Conservation (phyloP, 2,113 vertebrate species). For the Sylvilagus bachmani region DNA sequence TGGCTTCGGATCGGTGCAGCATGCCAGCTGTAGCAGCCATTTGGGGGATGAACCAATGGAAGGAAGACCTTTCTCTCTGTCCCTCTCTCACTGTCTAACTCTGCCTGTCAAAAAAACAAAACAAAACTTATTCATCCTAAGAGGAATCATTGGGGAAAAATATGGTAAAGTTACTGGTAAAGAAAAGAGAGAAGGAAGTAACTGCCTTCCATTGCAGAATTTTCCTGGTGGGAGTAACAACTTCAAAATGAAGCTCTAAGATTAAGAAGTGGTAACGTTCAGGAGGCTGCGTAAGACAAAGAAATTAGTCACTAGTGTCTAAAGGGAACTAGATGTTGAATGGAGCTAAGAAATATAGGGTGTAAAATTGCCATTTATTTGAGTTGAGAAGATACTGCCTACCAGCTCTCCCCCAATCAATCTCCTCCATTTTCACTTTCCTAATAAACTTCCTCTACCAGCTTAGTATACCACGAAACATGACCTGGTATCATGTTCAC, state of each 20-base stretch:
- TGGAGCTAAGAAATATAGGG: not conserved
- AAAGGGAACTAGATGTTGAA: not conserved
- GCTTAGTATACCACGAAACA: not conserved
- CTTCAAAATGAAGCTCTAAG: not conserved
- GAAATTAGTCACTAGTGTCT: slow-evolving; percentile 1
- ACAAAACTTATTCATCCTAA: not conserved
- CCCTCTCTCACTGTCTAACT: no score
- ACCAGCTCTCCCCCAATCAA: not conserved
- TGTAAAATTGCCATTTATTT: not conserved
- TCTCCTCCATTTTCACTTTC: not conserved
- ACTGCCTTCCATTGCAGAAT: not conserved
- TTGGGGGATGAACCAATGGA: no score
- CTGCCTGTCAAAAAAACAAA: no score
- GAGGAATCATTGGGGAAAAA: not conserved
- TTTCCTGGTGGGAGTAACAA: not conserved
- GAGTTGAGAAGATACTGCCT: not conserved
- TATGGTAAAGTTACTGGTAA: not conserved
- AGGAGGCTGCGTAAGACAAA: not conserved
- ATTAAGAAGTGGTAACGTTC: not conserved
- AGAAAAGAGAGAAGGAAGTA: not conserved
- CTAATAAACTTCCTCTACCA: slow-evolving; percentile 1
- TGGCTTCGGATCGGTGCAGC: no score
- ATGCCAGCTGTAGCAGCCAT: no score
- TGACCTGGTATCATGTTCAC: not conserved
- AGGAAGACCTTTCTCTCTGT: no score